Evolutionary conservation across 1,140 invertebrate species (phyloP), one percentile per base, ranked within the genome.

Genomic region (Myzus persicae): DNA sequence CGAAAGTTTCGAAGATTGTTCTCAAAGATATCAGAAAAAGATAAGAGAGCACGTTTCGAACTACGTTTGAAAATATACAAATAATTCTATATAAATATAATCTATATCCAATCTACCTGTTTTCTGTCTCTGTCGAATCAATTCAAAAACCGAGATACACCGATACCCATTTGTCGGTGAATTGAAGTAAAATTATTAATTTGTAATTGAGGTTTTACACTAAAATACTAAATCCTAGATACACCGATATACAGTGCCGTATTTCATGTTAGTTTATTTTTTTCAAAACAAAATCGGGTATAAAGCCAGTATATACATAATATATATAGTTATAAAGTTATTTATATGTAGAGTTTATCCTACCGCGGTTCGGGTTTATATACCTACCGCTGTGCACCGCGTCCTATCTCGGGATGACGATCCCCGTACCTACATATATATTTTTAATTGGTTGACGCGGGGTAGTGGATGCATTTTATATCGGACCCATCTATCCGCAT

Each of bases 381-480:
- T 44, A 85, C 36, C 82, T 42, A 84, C 38, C 84, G 59, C 26
- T 38, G 40, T 44, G 38, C 11, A 3, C 4, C 24, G 87, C n/a
- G 87, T 54, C 48, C n/a, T 89, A 89, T 54, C 46, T 89, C 9
- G n/a, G 46, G n/a, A 36, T 89, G n/a, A 89, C 48, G 87, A 89
- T 89, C 48, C 87, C 22, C 87, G 36, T 40, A 31, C 46, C 46
- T 48, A 51, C 18, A 76, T n/a, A 67, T 31, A 67, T 76, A 76
- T 76, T 76, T 89, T 89, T 89, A 89, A 89, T 89, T 89, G 87
- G 87, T 54, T 20, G 36, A 87, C n/a, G 9, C n/a, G 48, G 87
- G n/a, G 87, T 51, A 38, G 18, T 51, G 48, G 7, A 36, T 24
- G 44, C 31, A 46, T 20, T 44, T 20, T 48, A 88, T 2, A 44